Conservation (phyloP, 2,113 vertebrate species). For the Saccopteryx bilineata region DNA sequence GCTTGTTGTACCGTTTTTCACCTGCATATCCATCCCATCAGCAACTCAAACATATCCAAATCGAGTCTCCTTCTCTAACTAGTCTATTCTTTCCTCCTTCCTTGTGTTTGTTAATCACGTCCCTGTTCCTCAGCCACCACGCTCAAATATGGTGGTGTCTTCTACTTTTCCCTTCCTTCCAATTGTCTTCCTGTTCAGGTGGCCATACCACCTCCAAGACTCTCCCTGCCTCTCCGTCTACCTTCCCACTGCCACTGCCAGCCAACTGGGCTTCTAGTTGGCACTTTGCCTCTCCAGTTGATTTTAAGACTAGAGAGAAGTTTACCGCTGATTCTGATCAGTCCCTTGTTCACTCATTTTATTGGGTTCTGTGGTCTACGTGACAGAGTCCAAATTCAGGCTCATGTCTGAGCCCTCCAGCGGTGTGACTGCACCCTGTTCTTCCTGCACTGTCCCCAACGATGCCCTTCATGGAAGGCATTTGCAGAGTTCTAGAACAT, state of each 20-base stretch:
- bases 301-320: neutral
- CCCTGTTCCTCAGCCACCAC: neutral
- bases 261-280: fast-evolving
- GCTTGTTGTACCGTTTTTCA: neutral
- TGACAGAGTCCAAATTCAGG: neutral
- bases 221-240: too few species aligned
- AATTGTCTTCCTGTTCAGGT: neutral
- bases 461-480: neutral
- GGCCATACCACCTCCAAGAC: neutral
- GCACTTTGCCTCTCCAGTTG: neutral
- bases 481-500: neutral
- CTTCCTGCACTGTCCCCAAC: neutral
- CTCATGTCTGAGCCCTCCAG: neutral
- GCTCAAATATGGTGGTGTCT: neutral
- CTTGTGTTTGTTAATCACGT: neutral
- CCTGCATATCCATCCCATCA: too few species aligned
- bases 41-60: neutral
- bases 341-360: neutral
- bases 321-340: neutral
- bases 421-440: neutral
- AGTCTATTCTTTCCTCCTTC: neutral
- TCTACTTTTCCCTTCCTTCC: neutral
- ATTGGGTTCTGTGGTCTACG: neutral
- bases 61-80: neutral
- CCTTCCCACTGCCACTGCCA: too few species aligned